Evolutionary conservation across 1,140 invertebrate genomes (phyloP).

Genomic region (Atta texana): DNA sequence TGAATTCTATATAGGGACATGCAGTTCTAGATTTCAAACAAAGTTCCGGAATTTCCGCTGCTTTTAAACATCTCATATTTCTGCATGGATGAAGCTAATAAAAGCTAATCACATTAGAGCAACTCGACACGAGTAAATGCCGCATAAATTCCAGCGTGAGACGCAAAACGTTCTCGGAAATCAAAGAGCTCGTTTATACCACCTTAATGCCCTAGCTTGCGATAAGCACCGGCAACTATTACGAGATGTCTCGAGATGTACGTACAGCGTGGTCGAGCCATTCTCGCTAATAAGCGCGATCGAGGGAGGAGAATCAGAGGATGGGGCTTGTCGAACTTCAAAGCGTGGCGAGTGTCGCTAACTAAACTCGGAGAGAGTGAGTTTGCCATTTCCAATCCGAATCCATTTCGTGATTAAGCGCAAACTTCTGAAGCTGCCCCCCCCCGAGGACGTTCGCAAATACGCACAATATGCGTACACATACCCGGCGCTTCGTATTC

Average conservation of each 20-base stretch:
- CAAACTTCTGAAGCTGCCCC: slow-evolving; percentile 84
- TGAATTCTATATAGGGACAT: not conserved
- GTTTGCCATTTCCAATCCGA: slow-evolving; percentile 83
- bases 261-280: slow-evolving; percentile 56
- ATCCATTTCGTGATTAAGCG: slow-evolving; percentile 86
- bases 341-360: slow-evolving; percentile 83
- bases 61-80: slow-evolving; percentile 16
- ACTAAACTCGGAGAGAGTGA: slow-evolving; percentile 81
- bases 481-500: slow-evolving; percentile 67
- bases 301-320: slow-evolving; percentile 72
- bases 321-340: slow-evolving; percentile 81
- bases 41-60: not conserved
- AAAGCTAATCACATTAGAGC: slow-evolving; percentile 27
- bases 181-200: slow-evolving; percentile 44
- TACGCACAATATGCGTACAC: slow-evolving; percentile 73
- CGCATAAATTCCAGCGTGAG: not conserved
- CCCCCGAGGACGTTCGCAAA: slow-evolving; percentile 76
- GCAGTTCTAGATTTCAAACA: not conserved
- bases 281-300: slow-evolving; percentile 83
- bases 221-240: slow-evolving; percentile 24
- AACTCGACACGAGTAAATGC: slow-evolving; percentile 7
- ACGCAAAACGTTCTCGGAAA: slow-evolving; percentile 10
- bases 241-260: slow-evolving; percentile 34
- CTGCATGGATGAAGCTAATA: not conserved
- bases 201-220: slow-evolving; percentile 7